Evolutionary conservation across 2,797 vertebrate species (phyloP).

Genomic region (Sciurus carolinensis): DNA sequence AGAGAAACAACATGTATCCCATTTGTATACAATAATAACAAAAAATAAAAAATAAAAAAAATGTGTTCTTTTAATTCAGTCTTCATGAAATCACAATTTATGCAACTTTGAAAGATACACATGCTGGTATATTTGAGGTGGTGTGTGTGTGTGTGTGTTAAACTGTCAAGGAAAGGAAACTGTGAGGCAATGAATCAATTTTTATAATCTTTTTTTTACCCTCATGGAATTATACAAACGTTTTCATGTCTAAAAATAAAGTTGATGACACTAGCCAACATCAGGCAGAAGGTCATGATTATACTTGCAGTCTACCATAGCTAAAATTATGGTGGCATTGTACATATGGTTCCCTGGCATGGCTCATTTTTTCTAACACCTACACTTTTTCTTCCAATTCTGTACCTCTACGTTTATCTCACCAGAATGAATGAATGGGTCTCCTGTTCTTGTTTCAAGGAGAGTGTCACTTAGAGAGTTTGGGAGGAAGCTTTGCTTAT

Average conservation of each 20-base stretch:
- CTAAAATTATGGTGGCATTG: neutral
- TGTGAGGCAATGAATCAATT: neutral
- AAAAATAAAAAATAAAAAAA: neutral
- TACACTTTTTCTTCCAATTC: neutral
- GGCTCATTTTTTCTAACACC: neutral
- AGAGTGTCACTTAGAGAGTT: constrained; percentile 15
- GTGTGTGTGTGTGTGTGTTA: neutral
- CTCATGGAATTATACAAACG: constrained; percentile 44
- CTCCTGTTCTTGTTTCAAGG: neutral
- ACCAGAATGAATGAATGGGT: neutral
- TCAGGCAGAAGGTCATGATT: neutral
- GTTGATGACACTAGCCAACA: constrained; percentile 56
- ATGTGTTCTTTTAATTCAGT: constrained; percentile 19
- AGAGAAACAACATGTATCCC: too few species aligned
- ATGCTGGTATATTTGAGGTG: neutral
- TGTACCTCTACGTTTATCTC: constrained; percentile 49
- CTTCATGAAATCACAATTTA: constrained; percentile 55
- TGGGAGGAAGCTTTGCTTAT: neutral
- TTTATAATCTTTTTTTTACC: constrained; percentile 53
- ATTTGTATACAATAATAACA: too few species aligned
- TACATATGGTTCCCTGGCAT: neutral
- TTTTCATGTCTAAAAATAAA: constrained; percentile 73
- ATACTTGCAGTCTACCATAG: neutral
- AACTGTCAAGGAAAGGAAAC: constrained; percentile 35
- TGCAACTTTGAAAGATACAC: neutral